Percentiles rank a stretch among this genome's conserved stretches.
Evolutionary conservation across 2,113 vertebrate species (phyloP).

Genomic region (Tetraodon nigroviridis): DNA sequence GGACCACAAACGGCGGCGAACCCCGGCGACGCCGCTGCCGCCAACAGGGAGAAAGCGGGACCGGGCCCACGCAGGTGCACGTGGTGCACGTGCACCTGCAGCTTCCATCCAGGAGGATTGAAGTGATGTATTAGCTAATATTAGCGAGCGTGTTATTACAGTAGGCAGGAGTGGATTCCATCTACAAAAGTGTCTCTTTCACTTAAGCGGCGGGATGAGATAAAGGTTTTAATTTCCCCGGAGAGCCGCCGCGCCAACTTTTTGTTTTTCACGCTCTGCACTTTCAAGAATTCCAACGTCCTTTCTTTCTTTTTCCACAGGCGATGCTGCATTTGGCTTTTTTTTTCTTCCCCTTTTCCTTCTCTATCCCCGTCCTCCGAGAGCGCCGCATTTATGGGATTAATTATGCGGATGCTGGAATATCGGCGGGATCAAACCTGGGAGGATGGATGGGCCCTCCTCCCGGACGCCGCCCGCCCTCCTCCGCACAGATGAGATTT

Average conservation of each 20-base stretch:
- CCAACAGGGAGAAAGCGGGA: too few relatives aligned
- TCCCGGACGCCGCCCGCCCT: constrained; percentile 3
- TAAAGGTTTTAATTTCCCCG: constrained; percentile 68
- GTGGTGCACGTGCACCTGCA: too few relatives aligned
- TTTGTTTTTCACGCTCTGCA: constrained; percentile 58
- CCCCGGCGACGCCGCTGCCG: constrained; percentile 57
- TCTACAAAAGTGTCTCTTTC: constrained; percentile 54
- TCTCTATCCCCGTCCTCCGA: not conserved
- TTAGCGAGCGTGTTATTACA: not conserved
- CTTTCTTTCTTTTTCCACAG: constrained; percentile 29
- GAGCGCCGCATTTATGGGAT: constrained; percentile 52
- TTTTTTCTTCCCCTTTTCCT: constrained; percentile 11
- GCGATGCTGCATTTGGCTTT: constrained; percentile 14
- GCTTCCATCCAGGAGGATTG: too few relatives aligned
- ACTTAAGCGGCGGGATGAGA: constrained; percentile 69
- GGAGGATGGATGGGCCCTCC: constrained; percentile 3
- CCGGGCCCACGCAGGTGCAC: too few relatives aligned
- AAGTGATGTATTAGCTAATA: not conserved
- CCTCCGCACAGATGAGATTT: constrained; percentile 73
- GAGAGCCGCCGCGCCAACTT: constrained; percentile 63
- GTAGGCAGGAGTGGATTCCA: constrained; percentile 48
- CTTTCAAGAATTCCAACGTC: constrained; percentile 55
- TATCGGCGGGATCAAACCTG: constrained; percentile 50
- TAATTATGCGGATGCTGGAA: constrained; percentile 66
- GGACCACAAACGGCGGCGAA: constrained; percentile 73